These are phyloP conservation scores for Daboia siamensis DNA, from an alignment of 2,113 vertebrate species.

Conservation along the genomic window DNA sequence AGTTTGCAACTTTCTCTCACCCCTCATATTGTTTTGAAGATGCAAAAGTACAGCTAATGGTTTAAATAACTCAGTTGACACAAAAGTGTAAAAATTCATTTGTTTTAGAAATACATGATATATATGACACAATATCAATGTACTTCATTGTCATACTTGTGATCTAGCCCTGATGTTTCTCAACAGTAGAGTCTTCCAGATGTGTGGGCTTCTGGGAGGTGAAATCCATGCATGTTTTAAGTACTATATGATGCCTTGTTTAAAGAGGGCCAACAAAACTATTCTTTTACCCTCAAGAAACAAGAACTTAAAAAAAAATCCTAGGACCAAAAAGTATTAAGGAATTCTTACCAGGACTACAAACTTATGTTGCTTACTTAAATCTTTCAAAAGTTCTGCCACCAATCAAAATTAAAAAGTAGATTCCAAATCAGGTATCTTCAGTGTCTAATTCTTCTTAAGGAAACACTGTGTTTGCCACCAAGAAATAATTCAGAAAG, in stretches of 20 bases:
- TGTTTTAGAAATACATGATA: background rate
- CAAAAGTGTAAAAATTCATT: background rate
- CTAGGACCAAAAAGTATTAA: background rate
- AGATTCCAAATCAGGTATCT: background rate
- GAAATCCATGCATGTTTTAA: background rate
- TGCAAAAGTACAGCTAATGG: background rate
- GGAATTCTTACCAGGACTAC: background rate
- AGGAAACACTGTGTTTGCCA: background rate
- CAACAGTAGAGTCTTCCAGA: background rate
- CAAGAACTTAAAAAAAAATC: background rate
- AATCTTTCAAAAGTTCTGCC: slow-evolving; percentile 2
- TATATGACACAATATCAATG: background rate
- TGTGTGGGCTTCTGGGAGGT: background rate
- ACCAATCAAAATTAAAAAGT: background rate
- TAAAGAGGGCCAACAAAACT: background rate
- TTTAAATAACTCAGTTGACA: background rate
- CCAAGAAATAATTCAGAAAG: background rate
- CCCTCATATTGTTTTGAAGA: background rate
- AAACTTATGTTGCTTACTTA: background rate
- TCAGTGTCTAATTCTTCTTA: slow-evolving; percentile 1
- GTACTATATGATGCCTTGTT: background rate
- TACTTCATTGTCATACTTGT: background rate
- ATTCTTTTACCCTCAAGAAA: background rate
- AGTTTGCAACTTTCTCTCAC: background rate
- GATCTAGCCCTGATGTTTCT: background rate